These are phyloP conservation scores for Bombus sibiricus DNA, from an alignment of 1,140 invertebrate genomes.

Conservation along the genomic window DNA sequence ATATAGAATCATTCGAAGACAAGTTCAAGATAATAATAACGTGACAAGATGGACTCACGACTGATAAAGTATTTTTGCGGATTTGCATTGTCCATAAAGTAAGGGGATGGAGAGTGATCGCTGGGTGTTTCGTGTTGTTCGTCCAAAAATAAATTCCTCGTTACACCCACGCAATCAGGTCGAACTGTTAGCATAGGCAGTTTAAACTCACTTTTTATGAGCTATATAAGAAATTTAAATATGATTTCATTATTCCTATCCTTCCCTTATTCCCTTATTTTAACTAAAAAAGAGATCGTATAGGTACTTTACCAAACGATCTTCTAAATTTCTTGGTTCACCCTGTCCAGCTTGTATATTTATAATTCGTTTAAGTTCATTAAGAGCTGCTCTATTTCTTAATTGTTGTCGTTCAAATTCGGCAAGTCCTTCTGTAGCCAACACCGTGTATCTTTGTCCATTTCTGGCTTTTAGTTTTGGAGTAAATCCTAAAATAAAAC, in stretches of 20 bases:
- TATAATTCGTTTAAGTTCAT: conserved; percentile 83
- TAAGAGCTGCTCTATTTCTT: conserved; percentile 82
- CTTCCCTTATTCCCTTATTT: neutral
- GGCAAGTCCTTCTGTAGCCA: conserved; percentile 87
- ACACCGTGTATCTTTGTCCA: conserved; percentile 86
- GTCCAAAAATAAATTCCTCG: conserved; percentile 83
- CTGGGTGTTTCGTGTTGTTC: conserved; percentile 83
- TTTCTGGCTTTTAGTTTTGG: conserved; percentile 85
- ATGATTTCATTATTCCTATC: neutral
- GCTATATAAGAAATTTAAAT: conserved; percentile 74
- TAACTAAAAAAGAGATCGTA: neutral
- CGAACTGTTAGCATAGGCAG: conserved; percentile 86
- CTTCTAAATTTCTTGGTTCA: conserved; percentile 84
- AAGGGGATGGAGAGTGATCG: conserved; percentile 85
- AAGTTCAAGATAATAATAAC: conserved; percentile 44
- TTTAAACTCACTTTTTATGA: conserved; percentile 85
- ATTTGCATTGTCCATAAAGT: conserved; percentile 87
- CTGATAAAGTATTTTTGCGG: conserved; percentile 85
- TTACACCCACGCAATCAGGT: conserved; percentile 85
- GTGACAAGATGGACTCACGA: conserved; percentile 55
- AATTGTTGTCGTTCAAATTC: conserved; percentile 86
- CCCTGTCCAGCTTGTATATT: conserved; percentile 84
- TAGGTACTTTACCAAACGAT: conserved; percentile 84
- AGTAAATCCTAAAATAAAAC: conserved; percentile 83
- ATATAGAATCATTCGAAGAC: conserved; percentile 9